Conservation (phyloP, 2,888 invertebrate species). For the Gryllus longicercus region DNA sequence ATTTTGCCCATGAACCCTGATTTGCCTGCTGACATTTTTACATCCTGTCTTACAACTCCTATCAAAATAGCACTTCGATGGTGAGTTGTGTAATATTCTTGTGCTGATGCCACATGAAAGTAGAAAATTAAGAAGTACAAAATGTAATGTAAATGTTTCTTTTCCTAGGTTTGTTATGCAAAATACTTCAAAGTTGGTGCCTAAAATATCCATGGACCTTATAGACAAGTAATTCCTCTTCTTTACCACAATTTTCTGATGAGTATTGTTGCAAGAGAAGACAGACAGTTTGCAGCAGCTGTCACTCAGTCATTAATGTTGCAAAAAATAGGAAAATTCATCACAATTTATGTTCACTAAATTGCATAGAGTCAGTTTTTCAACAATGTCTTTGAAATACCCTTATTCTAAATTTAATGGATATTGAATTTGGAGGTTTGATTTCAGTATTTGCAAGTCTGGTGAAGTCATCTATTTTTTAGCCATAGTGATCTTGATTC, state of each 20-base stretch:
- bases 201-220: slow-evolving; percentile 75
- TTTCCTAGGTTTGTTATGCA: slow-evolving; percentile 72
- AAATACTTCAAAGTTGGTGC: slow-evolving; percentile 74
- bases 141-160: not conserved
- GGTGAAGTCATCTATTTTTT: no score
- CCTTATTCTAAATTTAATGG: no score
- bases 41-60: slow-evolving; percentile 96
- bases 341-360: no score
- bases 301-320: no score
- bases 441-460: no score
- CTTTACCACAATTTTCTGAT: not conserved
- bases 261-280: no score
- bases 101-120: not conserved
- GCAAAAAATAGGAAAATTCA: no score
- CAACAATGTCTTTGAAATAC: no score
- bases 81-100: slow-evolving; percentile 49
- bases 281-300: no score
- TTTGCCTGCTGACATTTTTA: slow-evolving; percentile 95
- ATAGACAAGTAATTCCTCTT: slow-evolving; percentile 75
- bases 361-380: no score
- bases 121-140: not conserved
- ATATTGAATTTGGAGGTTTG: no score
- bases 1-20: slow-evolving; percentile 95
- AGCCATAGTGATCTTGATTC: no score
- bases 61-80: slow-evolving; percentile 93